phyloP scores from a whole-genome alignment of 2,797 vertebrate species.

The Oophaga sylvatica region DNA sequence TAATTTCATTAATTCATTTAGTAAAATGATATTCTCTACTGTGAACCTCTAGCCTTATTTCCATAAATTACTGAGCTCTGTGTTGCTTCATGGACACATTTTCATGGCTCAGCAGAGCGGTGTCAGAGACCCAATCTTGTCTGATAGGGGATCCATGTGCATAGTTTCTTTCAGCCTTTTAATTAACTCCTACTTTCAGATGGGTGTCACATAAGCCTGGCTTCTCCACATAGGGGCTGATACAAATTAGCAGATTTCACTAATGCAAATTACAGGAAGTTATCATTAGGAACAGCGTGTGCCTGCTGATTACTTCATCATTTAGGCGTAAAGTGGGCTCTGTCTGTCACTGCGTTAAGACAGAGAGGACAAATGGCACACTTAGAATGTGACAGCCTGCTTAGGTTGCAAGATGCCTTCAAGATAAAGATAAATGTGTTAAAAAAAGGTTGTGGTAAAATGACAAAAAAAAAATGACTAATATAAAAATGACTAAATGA shows the following conservation, averaged over 20 bases:
- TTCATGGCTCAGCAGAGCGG: slow-evolving; percentile 70
- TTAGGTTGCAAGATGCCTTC: slow-evolving; percentile 24
- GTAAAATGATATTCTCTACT: slow-evolving; percentile 64
- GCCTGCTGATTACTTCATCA: slow-evolving; percentile 68
- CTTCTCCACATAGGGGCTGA: slow-evolving; percentile 54
- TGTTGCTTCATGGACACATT: slow-evolving; percentile 73
- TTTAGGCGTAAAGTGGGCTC: slow-evolving; percentile 65
- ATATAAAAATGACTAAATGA: not conserved
- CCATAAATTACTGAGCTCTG: slow-evolving; percentile 78
- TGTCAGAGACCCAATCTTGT: slow-evolving; percentile 51
- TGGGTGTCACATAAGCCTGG: slow-evolving; percentile 67
- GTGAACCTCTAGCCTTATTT: slow-evolving; percentile 74
- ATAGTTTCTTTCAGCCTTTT: slow-evolving; percentile 64
- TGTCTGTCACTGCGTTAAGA: slow-evolving; percentile 49
- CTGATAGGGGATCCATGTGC: slow-evolving; percentile 57
- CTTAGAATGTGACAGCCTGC: slow-evolving; percentile 27
- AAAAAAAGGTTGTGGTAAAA: not conserved
- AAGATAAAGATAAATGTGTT: not conserved
- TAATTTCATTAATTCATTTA: slow-evolving; percentile 36
- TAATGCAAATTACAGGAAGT: slow-evolving; percentile 72
- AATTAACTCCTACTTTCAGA: slow-evolving; percentile 71
- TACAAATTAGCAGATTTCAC: slow-evolving; percentile 73
- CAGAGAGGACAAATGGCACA: slow-evolving; percentile 20
- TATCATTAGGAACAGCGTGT: slow-evolving; percentile 70
- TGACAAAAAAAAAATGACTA: not conserved